Conservation (phyloP, 2,797 vertebrate genomes). For the Sebastes baramenuke region DNA sequence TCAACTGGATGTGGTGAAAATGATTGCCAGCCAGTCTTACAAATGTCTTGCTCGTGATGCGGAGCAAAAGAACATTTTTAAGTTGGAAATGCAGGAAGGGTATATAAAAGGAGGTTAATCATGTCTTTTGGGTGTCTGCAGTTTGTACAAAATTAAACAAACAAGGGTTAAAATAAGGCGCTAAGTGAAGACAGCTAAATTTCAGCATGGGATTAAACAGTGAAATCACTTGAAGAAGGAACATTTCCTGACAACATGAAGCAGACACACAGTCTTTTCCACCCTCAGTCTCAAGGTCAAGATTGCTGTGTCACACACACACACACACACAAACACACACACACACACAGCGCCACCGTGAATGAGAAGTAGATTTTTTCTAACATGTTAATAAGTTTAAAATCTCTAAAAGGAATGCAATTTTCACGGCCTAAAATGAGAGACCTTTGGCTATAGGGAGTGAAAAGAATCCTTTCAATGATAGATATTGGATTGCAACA, state of each 20-base stretch:
- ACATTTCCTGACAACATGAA: constrained; percentile 30
- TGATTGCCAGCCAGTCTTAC: constrained; percentile 15
- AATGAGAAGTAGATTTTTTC: constrained; percentile 18
- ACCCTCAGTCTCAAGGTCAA: constrained; percentile 32
- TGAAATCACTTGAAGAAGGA: constrained; percentile 19
- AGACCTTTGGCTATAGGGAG: constrained; percentile 52
- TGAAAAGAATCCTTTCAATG: constrained; percentile 70
- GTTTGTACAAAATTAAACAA: not conserved
- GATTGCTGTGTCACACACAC: not conserved
- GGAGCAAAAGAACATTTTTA: not conserved
- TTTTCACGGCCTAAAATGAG: constrained; percentile 44
- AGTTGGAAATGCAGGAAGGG: not conserved
- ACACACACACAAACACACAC: not conserved
- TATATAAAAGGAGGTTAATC: not conserved
- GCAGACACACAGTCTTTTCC: constrained; percentile 13
- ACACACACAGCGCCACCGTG: not conserved
- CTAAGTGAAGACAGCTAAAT: constrained; percentile 6
- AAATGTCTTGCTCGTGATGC: constrained; percentile 15
- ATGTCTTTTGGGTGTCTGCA: not conserved
- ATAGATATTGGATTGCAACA: constrained; percentile 74
- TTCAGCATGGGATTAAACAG: constrained; percentile 37
- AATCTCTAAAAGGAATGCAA: constrained; percentile 29
- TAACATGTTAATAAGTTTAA: constrained; percentile 41
- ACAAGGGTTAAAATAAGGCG: not conserved
- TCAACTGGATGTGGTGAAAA: constrained; percentile 49